Evolutionary conservation across 2,888 invertebrate genomes (phyloP), one percentile per base, ranked within the genome.

Genomic region (Lithophane semibrunnea): DNA sequence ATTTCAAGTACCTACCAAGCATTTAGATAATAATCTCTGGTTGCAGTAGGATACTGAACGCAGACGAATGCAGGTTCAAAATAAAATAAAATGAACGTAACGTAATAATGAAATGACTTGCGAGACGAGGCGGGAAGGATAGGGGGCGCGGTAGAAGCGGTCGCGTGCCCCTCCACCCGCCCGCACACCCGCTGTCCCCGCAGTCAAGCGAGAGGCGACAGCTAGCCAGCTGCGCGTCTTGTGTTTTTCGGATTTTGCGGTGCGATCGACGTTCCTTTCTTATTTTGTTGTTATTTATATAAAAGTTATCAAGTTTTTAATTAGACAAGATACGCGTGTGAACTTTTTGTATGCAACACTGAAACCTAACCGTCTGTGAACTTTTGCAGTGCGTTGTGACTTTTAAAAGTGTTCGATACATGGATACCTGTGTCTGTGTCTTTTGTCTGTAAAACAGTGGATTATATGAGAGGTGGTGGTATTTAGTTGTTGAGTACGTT

Each of bases 231-330:
- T 96, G 96, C 95, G 94, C 94, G 95, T 95, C 95, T 96, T 96
- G 95, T 95, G 95, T 96, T 96, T 96, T 95, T 95, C 94, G 94
- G 94, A 94, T 95, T 94, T 94, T 94, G 94, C 94, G 91, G 93
- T 93, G 94, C 93, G 95, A 92, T 93, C 92, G 95, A 96, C 96
- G 96, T 95, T 94, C 93, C 92, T 92, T 93, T 92, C 90, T 90
- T 92, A 92, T 91, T 94, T 94, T 92, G 91, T 92, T 91, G 87
- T 90, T 90, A 91, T 91, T 93, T 90, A 88, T 91, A 90, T 89
- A 90, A 93, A 93, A 91, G 89, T 91, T 92, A 92, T 92, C 90
- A 90, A 91, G 90, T 93, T 91, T 93, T 91, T 93, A 89, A 91
- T 89, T 91, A 92, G 87, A 91, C 91, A 86, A 80, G 80, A 61